These are phyloP conservation scores for Corbicula japonica DNA, from an alignment of 2,888 invertebrate genomes.

Conservation along the genomic window DNA sequence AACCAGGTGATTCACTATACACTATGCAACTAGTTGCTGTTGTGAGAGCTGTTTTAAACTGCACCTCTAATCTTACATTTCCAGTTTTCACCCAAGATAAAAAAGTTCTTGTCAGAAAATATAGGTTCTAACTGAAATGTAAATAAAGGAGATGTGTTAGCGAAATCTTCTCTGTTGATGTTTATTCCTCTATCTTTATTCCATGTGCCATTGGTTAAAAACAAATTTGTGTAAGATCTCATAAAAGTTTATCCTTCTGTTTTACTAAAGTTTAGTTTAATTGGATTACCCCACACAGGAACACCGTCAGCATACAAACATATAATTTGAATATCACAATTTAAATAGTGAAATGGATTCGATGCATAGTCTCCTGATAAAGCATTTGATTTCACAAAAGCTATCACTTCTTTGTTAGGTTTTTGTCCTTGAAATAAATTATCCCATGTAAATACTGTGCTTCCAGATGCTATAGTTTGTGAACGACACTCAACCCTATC, in stretches of 20 bases:
- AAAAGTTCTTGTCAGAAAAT: too few relatives aligned
- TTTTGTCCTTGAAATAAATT: constrained; percentile 53
- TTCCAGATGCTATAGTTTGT: constrained; percentile 50
- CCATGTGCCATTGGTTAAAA: too few relatives aligned
- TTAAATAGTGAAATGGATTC: constrained; percentile 55
- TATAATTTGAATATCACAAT: constrained; percentile 46
- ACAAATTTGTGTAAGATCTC: too few relatives aligned
- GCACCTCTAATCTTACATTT: too few relatives aligned
- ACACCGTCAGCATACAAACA: constrained; percentile 51
- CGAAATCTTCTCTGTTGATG: too few relatives aligned
- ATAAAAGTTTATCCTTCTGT: constrained; percentile 30
- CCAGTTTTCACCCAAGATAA: too few relatives aligned
- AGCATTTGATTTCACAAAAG: constrained; percentile 52
- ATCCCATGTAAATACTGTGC: constrained; percentile 52
- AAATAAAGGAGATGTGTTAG: too few relatives aligned
- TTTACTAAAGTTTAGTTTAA: constrained; percentile 48
- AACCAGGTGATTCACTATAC: too few relatives aligned
- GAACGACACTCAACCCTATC: constrained; percentile 44
- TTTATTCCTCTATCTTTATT: too few relatives aligned
- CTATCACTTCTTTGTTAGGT: constrained; percentile 44
- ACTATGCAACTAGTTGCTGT: too few relatives aligned
- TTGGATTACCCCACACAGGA: constrained; percentile 50
- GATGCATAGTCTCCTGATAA: constrained; percentile 43
- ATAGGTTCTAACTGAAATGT: too few relatives aligned
- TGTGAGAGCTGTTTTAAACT: too few relatives aligned